phyloP scores from a whole-genome alignment of 1,140 invertebrate genomes.

The Drosophila kikkawai region DNA sequence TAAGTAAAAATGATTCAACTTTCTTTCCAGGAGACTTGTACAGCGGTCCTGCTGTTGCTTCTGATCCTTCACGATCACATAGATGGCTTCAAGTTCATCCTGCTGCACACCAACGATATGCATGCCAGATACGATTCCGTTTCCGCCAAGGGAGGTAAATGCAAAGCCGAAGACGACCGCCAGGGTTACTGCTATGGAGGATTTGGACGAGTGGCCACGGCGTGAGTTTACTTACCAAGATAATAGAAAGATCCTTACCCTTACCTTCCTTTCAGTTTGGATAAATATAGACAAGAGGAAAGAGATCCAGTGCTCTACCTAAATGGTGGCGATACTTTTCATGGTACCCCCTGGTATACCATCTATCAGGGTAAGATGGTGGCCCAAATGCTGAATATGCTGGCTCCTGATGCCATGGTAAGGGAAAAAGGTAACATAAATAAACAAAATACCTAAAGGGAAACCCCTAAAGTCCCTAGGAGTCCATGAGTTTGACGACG shows the following conservation, averaged over 20 bases:
- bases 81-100: slow-evolving; percentile 85
- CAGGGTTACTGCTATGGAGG: slow-evolving; percentile 91
- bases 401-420: slow-evolving; percentile 94
- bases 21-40: neutral
- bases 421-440: slow-evolving; percentile 57
- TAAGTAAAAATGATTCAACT: slow-evolving; percentile 1
- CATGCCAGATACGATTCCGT: slow-evolving; percentile 93
- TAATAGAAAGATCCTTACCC: too few species aligned
- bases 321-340: slow-evolving; percentile 95
- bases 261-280: slow-evolving; percentile 82
- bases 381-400: slow-evolving; percentile 90
- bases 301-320: slow-evolving; percentile 88
- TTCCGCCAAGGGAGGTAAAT: slow-evolving; percentile 88
- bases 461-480: slow-evolving; percentile 90
- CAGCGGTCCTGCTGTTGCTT: neutral
- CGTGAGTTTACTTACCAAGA: slow-evolving; percentile 83
- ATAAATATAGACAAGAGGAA: slow-evolving; percentile 86
- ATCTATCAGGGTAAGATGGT: slow-evolving; percentile 91
- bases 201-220: slow-evolving; percentile 89
- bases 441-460: slow-evolving; percentile 33
- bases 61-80: neutral
- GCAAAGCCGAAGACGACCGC: slow-evolving; percentile 86
- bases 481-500: slow-evolving; percentile 97
- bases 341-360: slow-evolving; percentile 93
- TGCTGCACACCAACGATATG: slow-evolving; percentile 96